These are phyloP conservation scores for Nomia melanderi DNA, from an alignment of 1,140 invertebrate species.

Conservation along the genomic window DNA sequence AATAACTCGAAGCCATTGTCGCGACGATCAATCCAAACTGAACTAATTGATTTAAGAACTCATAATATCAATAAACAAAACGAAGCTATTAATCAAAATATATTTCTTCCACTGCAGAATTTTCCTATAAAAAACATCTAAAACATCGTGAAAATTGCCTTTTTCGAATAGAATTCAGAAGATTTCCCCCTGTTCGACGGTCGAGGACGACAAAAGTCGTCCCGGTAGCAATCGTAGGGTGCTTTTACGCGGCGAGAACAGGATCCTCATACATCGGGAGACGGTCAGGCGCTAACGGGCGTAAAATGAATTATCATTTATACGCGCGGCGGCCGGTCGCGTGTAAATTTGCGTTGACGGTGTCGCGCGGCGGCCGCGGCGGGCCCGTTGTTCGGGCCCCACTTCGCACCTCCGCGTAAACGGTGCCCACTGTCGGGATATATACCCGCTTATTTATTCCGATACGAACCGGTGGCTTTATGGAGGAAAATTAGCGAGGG, in stretches of 20 bases:
- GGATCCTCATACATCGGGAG: conserved; percentile 23
- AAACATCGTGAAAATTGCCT: background rate
- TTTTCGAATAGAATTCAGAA: background rate
- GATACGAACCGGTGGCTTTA: conserved; percentile 71
- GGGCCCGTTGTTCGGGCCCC: conserved; percentile 54
- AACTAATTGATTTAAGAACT: no score
- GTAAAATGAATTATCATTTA: conserved; percentile 76
- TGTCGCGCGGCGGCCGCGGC: background rate
- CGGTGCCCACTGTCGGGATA: conserved; percentile 63
- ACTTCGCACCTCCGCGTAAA: conserved; percentile 72
- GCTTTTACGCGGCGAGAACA: conserved; percentile 28
- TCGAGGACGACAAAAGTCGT: conserved; percentile 17
- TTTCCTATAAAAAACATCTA: no score
- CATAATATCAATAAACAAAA: no score
- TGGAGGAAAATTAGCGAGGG: conserved; percentile 74
- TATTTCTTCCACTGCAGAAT: no score
- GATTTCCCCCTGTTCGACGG: background rate
- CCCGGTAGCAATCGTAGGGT: conserved; percentile 47
- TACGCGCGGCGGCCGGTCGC: conserved; percentile 48
- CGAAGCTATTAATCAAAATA: no score
- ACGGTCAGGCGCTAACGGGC: conserved; percentile 59
- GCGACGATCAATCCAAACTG: no score
- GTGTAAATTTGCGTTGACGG: conserved; percentile 71
- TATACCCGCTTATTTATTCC: conserved; percentile 72
- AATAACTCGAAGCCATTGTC: no score